Base-by-base conservation (phyloP, 1,140 invertebrate genomes). In the Brachystomella parvula region DNA sequence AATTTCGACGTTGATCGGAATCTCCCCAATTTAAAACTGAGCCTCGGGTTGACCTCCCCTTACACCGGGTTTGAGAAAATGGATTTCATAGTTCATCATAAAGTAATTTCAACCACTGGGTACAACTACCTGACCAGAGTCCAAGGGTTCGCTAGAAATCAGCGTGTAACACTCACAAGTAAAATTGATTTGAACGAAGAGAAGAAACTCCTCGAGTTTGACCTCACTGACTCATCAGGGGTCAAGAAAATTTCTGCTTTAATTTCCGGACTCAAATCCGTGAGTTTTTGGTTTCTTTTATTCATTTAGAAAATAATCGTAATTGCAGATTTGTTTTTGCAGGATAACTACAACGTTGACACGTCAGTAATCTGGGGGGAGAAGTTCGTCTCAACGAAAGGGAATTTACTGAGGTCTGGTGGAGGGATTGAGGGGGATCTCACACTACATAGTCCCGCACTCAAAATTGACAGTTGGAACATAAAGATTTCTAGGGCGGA, bases 361-460 rank as follows among this genome's bases (percentile, higher is more conserved):
- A 56, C 57, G 21, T 53, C 44, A 1, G 35, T 33, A 12, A 32
- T 28, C n/a, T 72, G 71, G 71, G 71, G 71, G 21, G 63, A 65
- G 17, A 67, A 69, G 3, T 33, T 33, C 6, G 3, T 69, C 1
- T 39, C 35, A 28, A 47, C 63, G 1, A 63, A 49, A 24, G 71
- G 71, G 35, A 62, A 24, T 35, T 39, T 69, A 0, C 19, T 47
- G 9, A 53, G 47, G 12, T 12, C 30, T 2, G 61, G 47, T 26
- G 53, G 47, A n/a, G 15, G n/a, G 2, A 12, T 69, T 0, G 68
- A 67, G 21, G 71, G 53, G n/a, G 60, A 57, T 28, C 12, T 72
- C 21, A 65, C 26, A 26, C n/a, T 72, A 17, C 63, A 72, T 66
- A 69, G 66, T 33, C 67, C 67, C 28, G 47, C 47, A n/a, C 53